These are phyloP conservation scores for Palythoa heliodiscus DNA, from an alignment of 92 coral and sea anemone species.

Conservation along the genomic window DNA sequence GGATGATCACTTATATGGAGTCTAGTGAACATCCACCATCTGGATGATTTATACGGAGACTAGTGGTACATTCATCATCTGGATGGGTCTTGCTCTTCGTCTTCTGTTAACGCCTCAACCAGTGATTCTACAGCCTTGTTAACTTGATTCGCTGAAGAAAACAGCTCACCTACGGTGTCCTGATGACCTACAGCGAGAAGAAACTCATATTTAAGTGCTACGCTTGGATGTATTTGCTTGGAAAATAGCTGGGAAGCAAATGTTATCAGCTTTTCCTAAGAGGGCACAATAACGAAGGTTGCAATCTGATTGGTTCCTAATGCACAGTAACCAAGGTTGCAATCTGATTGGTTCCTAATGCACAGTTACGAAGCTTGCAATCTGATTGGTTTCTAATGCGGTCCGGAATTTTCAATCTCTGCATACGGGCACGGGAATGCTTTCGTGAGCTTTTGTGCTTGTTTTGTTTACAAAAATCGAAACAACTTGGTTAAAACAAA, in stretches of 20 bases:
- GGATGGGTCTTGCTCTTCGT: conserved; percentile 25
- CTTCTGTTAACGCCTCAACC: conserved; percentile 77
- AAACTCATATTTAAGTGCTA: background rate
- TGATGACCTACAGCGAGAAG: conserved; percentile 10
- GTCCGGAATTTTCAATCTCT: too few species aligned
- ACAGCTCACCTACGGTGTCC: conserved; percentile 83
- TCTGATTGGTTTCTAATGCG: too few species aligned
- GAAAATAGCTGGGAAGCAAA: background rate
- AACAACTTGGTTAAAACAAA: too few species aligned
- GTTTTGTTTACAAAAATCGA: too few species aligned
- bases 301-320: too few species aligned
- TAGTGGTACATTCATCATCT: conserved; percentile 6
- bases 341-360: too few species aligned
- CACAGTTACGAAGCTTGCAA: too few species aligned
- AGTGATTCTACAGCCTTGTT: conserved; percentile 86
- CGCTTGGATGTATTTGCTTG: background rate
- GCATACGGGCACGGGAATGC: too few species aligned
- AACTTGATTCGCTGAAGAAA: conserved; percentile 83
- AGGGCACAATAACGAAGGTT: too few species aligned
- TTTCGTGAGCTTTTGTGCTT: too few species aligned
- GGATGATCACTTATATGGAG: background rate
- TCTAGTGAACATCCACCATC: background rate
- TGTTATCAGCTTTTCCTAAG: too few species aligned
- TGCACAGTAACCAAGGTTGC: too few species aligned
- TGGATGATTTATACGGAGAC: background rate